Base-by-base conservation (phyloP, 2,113 vertebrate genomes). In the Neotragus pygmaeus region DNA sequence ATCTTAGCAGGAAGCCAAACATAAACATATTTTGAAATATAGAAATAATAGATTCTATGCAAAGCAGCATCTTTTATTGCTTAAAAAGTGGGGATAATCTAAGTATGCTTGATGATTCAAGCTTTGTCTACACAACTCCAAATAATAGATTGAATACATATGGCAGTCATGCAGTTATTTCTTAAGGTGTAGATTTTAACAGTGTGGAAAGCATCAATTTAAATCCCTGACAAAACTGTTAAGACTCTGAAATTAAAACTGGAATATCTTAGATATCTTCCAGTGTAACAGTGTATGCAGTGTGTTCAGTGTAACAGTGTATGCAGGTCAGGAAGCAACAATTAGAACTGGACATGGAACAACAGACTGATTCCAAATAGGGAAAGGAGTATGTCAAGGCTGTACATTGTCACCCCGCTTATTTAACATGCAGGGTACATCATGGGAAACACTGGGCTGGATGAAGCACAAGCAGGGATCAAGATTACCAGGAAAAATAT, bases 91-190 rank as follows among this genome's bases (percentile, higher is more conserved):
- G 85, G 27, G 45, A 14, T 53, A 93, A 91, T 91, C 51, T 62
- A 55, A 62, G 23, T 90, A 47, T 82, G 51, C 43, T 88, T 91
- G 55, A 73, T 91, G 60, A 62, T 15, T 84, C 36, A 80, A 62
- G 27, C 60, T 94, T 89, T 30, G 16, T 91, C 33, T 83, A 90
- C 3, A 90, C 16, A 91, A 43, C 7, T 90, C 33, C 62, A 88
- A 93, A 84, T 92, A 94, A 90, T 49, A 83, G 49, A 28, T 55
- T 94, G 14, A 88, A 95, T 88, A 66, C 30, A 66, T 39, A 93
- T 60, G 28, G 53, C 28, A 66, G 64, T 82, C 81, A 51, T 92
- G 36, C 58, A 89, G 47, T 70, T 55, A 75, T 95, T 73, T 96
- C 77, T n/a, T n/a, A 88, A 78, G n/a, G 36, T 84, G 1, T 58